Base-by-base conservation (phyloP, 2,888 invertebrate genomes). In the Bugula neritina region DNA sequence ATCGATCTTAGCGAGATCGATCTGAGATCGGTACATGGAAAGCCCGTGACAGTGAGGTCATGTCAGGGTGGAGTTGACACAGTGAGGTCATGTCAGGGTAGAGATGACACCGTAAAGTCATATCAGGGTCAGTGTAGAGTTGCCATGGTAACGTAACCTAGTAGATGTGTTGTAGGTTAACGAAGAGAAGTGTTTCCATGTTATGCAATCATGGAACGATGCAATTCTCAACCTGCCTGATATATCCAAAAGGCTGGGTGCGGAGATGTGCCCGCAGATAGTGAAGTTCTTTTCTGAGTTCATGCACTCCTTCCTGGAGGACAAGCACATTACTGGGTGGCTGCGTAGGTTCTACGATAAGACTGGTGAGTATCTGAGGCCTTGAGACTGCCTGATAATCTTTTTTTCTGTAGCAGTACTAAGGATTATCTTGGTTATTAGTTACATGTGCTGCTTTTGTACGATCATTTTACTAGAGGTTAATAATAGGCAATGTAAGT, bases 301-400 rank as follows among this genome's bases (percentile, higher is more conserved):
- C 79, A 91, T 94, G 89, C 93, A 93, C 81, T 90, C 90, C 78
- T 89, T 93, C 75, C 83, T 95, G 29, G 93, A 94, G 72, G 91
- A 91, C 74, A 88, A 90, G 0, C 88, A 91, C 0, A 94, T 93
- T 0, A 88, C 91, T 74, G 88, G 90, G 78, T 94, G 94, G 0
- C 88, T 94, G 79, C 90, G 92, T 78, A 88, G 89, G 73, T 93
- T 94, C 79, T 94, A 94, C 79, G 78, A 80, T 70, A 77, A 78
- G 71, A 78, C 78, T 74, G 81, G 83, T 80, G 76, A 75, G 74
- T 71, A 23, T 69, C 35, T 23, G n/a, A n/a, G n/a, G n/a, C n/a
- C n/a, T n/a, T n/a, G n/a, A n/a, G n/a, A n/a, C n/a, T n/a, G n/a
- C n/a, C n/a, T n/a, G n/a, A n/a, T n/a, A n/a, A n/a, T n/a, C n/a